A percentile compares a stretch with the other conserved stretches of the same genome.
Conservation (phyloP, 2,797 vertebrate species). For the Pampus argenteus region DNA sequence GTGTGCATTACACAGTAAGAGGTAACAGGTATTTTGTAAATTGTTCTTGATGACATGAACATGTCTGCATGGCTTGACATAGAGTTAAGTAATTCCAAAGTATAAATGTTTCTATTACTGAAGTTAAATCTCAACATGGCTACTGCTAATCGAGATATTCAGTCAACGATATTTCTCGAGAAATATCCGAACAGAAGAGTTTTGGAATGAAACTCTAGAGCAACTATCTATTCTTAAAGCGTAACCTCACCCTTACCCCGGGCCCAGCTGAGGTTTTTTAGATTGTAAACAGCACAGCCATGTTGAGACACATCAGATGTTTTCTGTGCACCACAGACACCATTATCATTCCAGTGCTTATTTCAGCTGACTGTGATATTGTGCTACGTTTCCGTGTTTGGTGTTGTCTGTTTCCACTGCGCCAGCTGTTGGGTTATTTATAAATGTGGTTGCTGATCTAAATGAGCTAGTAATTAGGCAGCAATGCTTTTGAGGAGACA, state of each 20-base stretch:
- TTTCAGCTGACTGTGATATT: slow-evolving; percentile 72
- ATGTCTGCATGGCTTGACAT: no score
- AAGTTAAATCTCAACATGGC: no score
- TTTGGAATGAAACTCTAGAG: slow-evolving; percentile 18
- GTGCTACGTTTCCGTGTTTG: slow-evolving; percentile 71
- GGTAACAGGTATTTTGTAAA: no score
- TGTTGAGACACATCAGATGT: slow-evolving; percentile 63
- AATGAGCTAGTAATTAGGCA: slow-evolving; percentile 83
- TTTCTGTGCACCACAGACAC: slow-evolving; percentile 55
- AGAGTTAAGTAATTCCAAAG: no score
- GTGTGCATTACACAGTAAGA: no score
- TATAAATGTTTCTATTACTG: no score
- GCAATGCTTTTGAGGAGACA: slow-evolving; percentile 77
- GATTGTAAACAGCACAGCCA: slow-evolving; percentile 62
- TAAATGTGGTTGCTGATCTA: slow-evolving; percentile 78
- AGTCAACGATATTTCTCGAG: slow-evolving; percentile 8
- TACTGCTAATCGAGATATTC: neutral
- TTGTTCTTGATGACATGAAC: no score
- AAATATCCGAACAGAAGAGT: neutral
- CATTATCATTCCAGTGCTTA: slow-evolving; percentile 70
- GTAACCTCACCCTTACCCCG: slow-evolving; percentile 35
- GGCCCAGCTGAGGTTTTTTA: slow-evolving; percentile 38
- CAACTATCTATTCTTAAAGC: slow-evolving; percentile 42
- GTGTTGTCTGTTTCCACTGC: slow-evolving; percentile 75
- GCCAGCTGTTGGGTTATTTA: slow-evolving; percentile 85